These are phyloP conservation scores for Chaetodon trifasciatus DNA, from an alignment of 2,797 vertebrate genomes.

Conservation along the genomic window DNA sequence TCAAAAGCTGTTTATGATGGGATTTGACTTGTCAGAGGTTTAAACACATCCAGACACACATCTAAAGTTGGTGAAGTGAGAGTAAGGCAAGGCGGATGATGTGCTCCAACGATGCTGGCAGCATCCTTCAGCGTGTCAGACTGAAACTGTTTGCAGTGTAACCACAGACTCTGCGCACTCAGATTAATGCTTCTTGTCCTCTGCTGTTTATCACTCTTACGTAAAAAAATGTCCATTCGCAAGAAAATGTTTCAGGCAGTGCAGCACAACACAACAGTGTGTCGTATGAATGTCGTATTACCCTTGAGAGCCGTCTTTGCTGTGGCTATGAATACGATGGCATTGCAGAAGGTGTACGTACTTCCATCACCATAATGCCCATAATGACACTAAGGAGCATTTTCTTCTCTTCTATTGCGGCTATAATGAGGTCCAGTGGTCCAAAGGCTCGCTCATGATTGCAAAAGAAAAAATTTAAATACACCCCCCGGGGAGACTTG, in stretches of 20 bases:
- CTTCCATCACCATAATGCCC: conserved; percentile 49
- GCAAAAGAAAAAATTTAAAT: conserved; percentile 33
- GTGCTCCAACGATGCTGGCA: neutral
- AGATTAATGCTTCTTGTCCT: conserved; percentile 3
- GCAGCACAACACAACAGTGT: conserved; percentile 7
- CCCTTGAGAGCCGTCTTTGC: conserved; percentile 42
- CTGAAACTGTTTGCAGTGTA: neutral
- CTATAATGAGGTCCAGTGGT: conserved; percentile 46
- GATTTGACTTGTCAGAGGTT: neutral
- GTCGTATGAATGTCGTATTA: conserved; percentile 53
- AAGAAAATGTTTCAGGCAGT: conserved; percentile 6
- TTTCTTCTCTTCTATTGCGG: conserved; percentile 49
- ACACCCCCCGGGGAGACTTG: conserved; percentile 7
- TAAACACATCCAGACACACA: neutral
- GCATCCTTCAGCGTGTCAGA: neutral
- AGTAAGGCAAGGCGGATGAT: neutral
- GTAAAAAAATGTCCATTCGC: neutral
- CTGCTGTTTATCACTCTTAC: neutral
- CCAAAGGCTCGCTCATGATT: conserved; percentile 34
- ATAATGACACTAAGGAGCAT: conserved; percentile 51
- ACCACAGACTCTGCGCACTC: neutral
- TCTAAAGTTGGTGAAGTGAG: neutral
- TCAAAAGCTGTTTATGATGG: neutral
- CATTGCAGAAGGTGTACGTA: conserved; percentile 19
- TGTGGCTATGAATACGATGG: conserved; percentile 21